Percentiles rank a stretch among this genome's conserved stretches.
Conservation (phyloP, 92 coral and sea anemone species). For the Epizoanthus ramosus region DNA sequence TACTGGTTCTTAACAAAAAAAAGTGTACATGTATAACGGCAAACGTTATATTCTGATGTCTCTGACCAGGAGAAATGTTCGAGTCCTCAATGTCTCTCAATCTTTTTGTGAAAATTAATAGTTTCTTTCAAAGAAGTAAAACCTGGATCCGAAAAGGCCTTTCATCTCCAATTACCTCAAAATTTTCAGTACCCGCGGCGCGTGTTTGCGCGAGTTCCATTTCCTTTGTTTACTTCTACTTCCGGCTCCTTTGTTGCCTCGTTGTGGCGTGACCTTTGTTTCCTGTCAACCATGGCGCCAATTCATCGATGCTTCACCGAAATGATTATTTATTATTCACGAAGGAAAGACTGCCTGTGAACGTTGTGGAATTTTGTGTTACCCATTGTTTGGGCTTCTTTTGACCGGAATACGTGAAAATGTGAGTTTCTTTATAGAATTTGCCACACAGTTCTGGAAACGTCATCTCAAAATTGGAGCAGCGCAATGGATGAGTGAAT, state of each 20-base stretch:
- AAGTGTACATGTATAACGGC: too few relatives aligned
- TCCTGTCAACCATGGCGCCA: conserved; percentile 50
- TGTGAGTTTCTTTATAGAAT: conserved; percentile 11
- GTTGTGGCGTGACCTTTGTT: conserved; percentile 29
- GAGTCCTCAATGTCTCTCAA: too few relatives aligned
- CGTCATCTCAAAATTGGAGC: not conserved
- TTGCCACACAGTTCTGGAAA: not conserved
- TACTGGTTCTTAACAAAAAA: too few relatives aligned
- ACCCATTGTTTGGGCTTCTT: conserved; percentile 28
- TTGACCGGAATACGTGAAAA: conserved; percentile 21
- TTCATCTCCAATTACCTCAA: too few relatives aligned
- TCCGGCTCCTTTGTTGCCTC: conserved; percentile 43
- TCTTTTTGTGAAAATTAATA: too few relatives aligned
- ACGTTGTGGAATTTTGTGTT: conserved; percentile 38
- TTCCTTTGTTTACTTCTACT: conserved; percentile 35
- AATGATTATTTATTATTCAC: conserved; percentile 45
- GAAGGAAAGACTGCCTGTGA: conserved; percentile 44
- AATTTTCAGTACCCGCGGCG: too few relatives aligned
- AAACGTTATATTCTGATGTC: too few relatives aligned
- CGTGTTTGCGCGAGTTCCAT: not conserved
- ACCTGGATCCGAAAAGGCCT: too few relatives aligned
- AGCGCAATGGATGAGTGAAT: conserved; percentile 37
- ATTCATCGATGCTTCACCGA: conserved; percentile 43
- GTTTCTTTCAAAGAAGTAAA: too few relatives aligned
- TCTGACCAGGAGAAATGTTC: too few relatives aligned